Evolutionary conservation across 2,888 invertebrate genomes (phyloP).

Genomic region (Pegoplata infirma): DNA sequence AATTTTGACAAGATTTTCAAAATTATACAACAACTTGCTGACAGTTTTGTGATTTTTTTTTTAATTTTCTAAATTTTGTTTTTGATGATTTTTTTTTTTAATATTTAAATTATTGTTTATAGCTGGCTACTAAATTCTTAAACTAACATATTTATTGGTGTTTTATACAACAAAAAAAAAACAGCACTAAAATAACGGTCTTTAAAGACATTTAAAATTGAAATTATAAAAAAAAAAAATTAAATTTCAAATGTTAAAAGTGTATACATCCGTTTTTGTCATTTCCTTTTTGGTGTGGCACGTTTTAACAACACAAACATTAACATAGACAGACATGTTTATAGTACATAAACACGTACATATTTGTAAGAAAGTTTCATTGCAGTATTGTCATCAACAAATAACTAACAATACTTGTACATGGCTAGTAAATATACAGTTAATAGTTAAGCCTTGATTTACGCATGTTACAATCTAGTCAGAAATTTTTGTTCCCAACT

Average conservation of each 20-base stretch:
- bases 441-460: too few relatives aligned
- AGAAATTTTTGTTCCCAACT: too few relatives aligned
- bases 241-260: neutral
- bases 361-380: too few relatives aligned
- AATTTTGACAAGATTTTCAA: conserved; percentile 22
- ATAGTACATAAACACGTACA: neutral
- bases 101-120: neutral
- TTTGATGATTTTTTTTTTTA: neutral
- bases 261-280: neutral
- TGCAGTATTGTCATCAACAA: too few relatives aligned
- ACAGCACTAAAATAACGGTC: neutral
- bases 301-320: neutral
- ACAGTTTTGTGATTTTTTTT: neutral
- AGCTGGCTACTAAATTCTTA: neutral
- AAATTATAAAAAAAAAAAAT: neutral
- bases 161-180: too few relatives aligned
- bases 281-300: neutral
- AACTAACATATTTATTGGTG: neutral
- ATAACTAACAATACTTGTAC: too few relatives aligned
- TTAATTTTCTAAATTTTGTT: neutral
- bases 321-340: neutral
- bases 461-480: too few relatives aligned
- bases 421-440: too few relatives aligned
- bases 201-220: neutral
- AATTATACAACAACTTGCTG: neutral